Percentiles rank a stretch among this genome's conserved stretches.
phyloP scores from a whole-genome alignment of 1,140 invertebrate genomes.

The Macrosteles quadrilineatus region DNA sequence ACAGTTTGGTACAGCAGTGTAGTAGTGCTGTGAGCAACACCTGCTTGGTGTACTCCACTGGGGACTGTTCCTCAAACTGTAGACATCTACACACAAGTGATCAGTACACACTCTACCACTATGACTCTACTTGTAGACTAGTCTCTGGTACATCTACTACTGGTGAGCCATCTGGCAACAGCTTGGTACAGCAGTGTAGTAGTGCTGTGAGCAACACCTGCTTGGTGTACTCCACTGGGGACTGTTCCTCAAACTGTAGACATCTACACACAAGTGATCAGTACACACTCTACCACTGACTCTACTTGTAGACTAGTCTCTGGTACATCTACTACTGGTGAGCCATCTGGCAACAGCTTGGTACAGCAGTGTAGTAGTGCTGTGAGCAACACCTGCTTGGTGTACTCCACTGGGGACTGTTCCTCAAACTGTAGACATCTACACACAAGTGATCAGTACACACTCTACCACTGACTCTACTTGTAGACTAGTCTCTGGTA shows the following conservation, averaged over 20 bases:
- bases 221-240: too few species aligned
- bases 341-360: constrained; percentile 54
- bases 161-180: too few species aligned
- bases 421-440: constrained; percentile 77
- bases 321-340: constrained; percentile 54
- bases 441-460: too few species aligned
- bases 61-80: constrained; percentile 76
- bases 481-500: constrained; percentile 64
- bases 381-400: constrained; percentile 82
- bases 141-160: too few species aligned
- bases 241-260: too few species aligned
- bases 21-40: constrained; percentile 75
- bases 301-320: constrained; percentile 75
- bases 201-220: too few species aligned
- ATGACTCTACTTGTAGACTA: too few species aligned
- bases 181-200: too few species aligned
- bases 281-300: constrained; percentile 83
- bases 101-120: too few species aligned
- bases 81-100: constrained; percentile 63
- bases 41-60: constrained; percentile 90
- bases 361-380: constrained; percentile 70
- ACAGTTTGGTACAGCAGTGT: constrained; percentile 65
- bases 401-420: constrained; percentile 82
- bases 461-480: constrained; percentile 85
- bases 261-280: too few species aligned